A percentile compares a stretch with the other conserved stretches of the same genome.
These are phyloP conservation scores for Crotalus viridis DNA, from an alignment of 2,113 vertebrate species.

Conservation along the genomic window DNA sequence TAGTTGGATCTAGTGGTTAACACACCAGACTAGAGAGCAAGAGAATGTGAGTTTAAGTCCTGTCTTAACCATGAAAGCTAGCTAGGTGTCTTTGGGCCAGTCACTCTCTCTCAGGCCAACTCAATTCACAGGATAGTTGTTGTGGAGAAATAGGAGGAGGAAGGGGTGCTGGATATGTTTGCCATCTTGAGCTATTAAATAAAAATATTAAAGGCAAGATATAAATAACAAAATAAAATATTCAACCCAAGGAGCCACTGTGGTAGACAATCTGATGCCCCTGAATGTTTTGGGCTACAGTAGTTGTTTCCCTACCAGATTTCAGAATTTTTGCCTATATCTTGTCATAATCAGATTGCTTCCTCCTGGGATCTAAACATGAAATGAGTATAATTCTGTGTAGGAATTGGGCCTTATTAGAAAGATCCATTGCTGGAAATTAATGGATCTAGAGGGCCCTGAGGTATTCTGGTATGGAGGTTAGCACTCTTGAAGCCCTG, in stretches of 20 bases:
- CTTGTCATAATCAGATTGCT: background rate
- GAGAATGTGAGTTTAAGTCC: no score
- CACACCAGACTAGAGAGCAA: background rate
- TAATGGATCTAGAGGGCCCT: background rate
- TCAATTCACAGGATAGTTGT: no score
- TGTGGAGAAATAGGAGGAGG: no score
- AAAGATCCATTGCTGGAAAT: background rate
- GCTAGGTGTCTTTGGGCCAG: no score
- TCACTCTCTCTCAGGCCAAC: no score
- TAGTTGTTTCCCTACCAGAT: background rate
- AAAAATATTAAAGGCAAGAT: no score
- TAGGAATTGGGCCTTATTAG: background rate
- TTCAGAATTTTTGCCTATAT: background rate
- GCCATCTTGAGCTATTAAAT: no score
- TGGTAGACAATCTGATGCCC: background rate
- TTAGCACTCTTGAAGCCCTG: background rate
- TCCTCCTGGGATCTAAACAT: background rate
- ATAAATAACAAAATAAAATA: background rate
- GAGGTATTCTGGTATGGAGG: background rate
- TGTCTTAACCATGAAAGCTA: no score
- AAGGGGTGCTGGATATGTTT: no score
- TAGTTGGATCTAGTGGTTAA: background rate
- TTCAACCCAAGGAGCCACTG: background rate
- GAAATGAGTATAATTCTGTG: background rate
- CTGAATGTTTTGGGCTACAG: background rate